Evolutionary conservation across 2,113 vertebrate genomes (phyloP).

Genomic region (Trogon surrucura): DNA sequence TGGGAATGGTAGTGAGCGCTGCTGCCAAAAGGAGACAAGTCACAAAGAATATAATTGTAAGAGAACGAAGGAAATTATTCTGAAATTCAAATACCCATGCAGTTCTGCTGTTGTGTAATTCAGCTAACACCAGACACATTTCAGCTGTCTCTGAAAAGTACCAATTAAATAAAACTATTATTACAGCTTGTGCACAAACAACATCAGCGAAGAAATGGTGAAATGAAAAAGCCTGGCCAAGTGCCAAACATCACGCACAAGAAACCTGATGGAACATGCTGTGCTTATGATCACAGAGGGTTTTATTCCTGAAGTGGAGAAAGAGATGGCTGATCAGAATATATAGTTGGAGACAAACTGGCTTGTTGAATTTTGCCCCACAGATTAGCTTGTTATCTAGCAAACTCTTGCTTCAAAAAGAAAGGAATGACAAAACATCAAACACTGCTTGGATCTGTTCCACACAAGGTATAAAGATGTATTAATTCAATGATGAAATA

Average conservation of each 20-base stretch:
- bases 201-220: conserved; percentile 24
- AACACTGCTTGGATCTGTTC: not conserved
- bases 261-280: conserved; percentile 36
- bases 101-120: not conserved
- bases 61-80: not conserved
- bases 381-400: not conserved
- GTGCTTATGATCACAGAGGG: not conserved
- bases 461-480: not conserved
- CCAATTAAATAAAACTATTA: conserved; percentile 18
- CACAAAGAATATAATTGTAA: not conserved
- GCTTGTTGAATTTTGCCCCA: not conserved
- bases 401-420: not conserved
- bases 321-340: not conserved
- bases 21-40: not conserved
- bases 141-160: not conserved
- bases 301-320: not conserved
- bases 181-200: not conserved
- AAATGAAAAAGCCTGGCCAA: not conserved
- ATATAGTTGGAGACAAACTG: not conserved
- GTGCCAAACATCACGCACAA: not conserved
- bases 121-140: not conserved
- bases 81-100: not conserved
- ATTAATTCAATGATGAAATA: not conserved
- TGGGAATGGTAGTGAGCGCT: accelerated
- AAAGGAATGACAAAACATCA: not conserved